Conservation (phyloP, 2,797 vertebrate species). For the Trachops cirrhosus region DNA sequence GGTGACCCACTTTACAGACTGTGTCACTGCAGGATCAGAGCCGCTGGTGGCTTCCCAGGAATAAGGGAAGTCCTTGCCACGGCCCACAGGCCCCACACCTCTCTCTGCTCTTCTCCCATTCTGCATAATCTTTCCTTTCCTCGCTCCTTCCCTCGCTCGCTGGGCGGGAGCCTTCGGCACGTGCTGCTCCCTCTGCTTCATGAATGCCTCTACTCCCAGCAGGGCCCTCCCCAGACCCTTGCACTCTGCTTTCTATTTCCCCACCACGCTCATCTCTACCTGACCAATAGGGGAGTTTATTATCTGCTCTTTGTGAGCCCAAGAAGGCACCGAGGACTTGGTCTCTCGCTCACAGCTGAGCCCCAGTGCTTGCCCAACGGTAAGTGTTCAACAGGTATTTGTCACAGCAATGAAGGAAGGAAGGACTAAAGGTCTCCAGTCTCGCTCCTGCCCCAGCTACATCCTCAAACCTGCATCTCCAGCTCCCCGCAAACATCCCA, state of each 20-base stretch:
- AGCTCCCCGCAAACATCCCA: background rate
- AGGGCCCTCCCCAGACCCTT: background rate
- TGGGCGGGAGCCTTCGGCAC: too few species aligned
- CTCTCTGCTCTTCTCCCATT: background rate
- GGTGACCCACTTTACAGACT: background rate
- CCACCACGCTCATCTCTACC: background rate
- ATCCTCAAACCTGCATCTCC: background rate
- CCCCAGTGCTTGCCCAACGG: background rate
- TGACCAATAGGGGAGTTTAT: accelerated
- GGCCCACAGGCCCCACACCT: background rate
- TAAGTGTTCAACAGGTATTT: background rate
- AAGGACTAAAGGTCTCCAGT: background rate
- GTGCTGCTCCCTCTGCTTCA: background rate
- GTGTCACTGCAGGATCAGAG: background rate
- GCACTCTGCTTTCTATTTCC: background rate
- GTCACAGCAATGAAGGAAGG: background rate
- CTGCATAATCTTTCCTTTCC: background rate
- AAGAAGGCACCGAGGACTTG: background rate
- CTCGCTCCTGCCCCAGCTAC: background rate
- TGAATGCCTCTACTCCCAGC: background rate
- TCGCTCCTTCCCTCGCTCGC: too few species aligned
- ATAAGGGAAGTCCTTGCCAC: background rate
- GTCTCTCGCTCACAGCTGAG: background rate
- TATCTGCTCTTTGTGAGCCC: background rate
- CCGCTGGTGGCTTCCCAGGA: background rate